A percentile compares a stretch with the other conserved stretches of the same genome.
phyloP scores from a whole-genome alignment of 1,140 invertebrate genomes.

The Eurosta solidaginis region DNA sequence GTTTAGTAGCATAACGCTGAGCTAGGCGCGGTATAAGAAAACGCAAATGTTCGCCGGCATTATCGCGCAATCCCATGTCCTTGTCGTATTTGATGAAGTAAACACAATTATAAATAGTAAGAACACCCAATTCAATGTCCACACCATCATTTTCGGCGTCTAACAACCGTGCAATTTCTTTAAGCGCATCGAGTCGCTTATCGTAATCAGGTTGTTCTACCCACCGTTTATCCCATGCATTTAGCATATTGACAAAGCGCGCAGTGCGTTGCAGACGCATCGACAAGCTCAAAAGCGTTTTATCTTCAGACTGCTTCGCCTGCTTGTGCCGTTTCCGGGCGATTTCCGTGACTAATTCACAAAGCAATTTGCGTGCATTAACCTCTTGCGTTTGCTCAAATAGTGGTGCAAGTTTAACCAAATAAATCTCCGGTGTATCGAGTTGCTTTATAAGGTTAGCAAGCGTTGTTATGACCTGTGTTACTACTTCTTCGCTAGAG shows the following conservation, averaged over 20 bases:
- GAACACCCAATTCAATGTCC: constrained; percentile 70
- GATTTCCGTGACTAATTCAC: constrained; percentile 65
- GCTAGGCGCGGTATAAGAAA: constrained; percentile 67
- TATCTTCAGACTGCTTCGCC: constrained; percentile 31
- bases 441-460: constrained; percentile 75
- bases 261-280: constrained; percentile 57
- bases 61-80: constrained; percentile 82
- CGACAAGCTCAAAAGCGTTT: neutral
- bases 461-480: constrained; percentile 72
- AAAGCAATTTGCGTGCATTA: constrained; percentile 69
- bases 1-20: constrained; percentile 59
- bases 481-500: constrained; percentile 65
- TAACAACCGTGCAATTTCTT: constrained; percentile 65
- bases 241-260: constrained; percentile 71
- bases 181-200: constrained; percentile 74
- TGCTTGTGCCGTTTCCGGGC: constrained; percentile 58
- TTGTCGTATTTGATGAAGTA: constrained; percentile 76
- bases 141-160: constrained; percentile 50
- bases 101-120: constrained; percentile 82
- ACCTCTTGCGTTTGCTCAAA: constrained; percentile 67
- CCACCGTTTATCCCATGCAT: constrained; percentile 83
- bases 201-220: constrained; percentile 93
- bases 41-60: constrained; percentile 75
- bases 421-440: constrained; percentile 67
- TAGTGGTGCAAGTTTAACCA: constrained; percentile 69